Evolutionary conservation across 2,888 invertebrate genomes (phyloP), one percentile per base, ranked within the genome.

Genomic region (Peribatodes rhomboidaria): DNA sequence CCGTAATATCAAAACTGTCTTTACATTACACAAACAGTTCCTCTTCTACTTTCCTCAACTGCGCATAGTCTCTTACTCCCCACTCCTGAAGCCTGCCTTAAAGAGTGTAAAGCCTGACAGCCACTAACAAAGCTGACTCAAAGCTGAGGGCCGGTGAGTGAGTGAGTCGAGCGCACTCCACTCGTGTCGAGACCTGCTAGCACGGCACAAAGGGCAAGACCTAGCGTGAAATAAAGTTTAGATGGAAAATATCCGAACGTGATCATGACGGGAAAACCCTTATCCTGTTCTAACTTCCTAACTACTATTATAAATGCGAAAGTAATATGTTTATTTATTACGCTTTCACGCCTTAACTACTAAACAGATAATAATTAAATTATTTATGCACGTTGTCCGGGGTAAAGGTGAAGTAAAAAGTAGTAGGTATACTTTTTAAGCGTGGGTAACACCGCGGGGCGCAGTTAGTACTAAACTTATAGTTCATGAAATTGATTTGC

Each of bases 61-160:
- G 3, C 9, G 10, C 41, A 2, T 7, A 41, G 14, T 42, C 9
- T 42, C 18, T 11, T 2, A 3, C 11, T 42, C 7, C 4, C 2
- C 46, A n/a, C 22, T 22, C 13, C 8, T 13, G 2, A 9, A 41
- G 41, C 9, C 2, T 16, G 9, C 41, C 42, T 2, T 18, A 22
- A 46, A 22, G 14, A 52, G 52, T 44, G 50, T 59, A 31, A 7
- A n/a, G 9, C 49, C 9, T 14, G 59, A 35, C 35, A 35, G 50
- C 52, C 52, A 4, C 59, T 59, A 59, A 59, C 59, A 52, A 52
- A 50, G 42, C 50, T 22, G 46, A 11, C n/a, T 46, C 16, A 22
- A 4, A 41, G 41, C 13, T 1, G 39, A 39, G 49, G 41, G 58
- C 49, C 20, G 13, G 46, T 47, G 18, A 47, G 57, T 37, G 49